Evolutionary conservation across 1,140 invertebrate species (phyloP).

Genomic region (Phymorhynchus buccinoides): DNA sequence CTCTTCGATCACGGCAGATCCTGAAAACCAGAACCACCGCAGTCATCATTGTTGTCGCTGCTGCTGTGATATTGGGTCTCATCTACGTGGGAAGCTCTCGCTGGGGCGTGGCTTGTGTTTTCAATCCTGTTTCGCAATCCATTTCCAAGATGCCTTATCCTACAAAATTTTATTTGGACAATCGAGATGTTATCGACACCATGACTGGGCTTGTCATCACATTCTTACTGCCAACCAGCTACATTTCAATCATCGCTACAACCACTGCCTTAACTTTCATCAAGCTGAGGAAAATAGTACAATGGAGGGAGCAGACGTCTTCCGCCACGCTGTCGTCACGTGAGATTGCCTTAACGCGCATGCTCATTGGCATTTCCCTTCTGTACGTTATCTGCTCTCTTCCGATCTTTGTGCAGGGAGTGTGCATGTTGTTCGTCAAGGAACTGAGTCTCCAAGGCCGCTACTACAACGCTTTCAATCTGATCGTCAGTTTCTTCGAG

Average conservation of each 20-base stretch:
- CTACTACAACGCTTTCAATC: not conserved
- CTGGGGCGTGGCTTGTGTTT: not conserved
- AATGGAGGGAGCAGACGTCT: not conserved
- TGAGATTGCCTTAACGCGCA: not conserved
- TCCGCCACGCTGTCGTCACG: not conserved
- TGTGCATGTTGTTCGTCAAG: not conserved
- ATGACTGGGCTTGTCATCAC: not conserved
- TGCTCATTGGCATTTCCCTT: not conserved
- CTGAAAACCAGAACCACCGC: not conserved
- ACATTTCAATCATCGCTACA: not conserved
- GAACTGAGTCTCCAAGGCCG: not conserved
- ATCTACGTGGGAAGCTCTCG: not conserved
- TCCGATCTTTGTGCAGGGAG: not conserved
- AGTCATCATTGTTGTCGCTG: not conserved
- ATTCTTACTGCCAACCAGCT: not conserved
- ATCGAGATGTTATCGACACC: not conserved
- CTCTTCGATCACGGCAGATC: not conserved
- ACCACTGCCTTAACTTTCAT: not conserved
- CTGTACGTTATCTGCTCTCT: not conserved
- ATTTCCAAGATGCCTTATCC: not conserved
- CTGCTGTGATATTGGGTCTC: not conserved
- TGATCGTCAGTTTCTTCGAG: not conserved
- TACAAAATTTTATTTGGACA: not conserved
- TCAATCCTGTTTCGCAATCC: not conserved
- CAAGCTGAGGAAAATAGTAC: not conserved